Percentiles rank a stretch among this genome's conserved stretches.
phyloP scores from a whole-genome alignment of 1,140 invertebrate species.

The Leptinotarsa defecta region DNA sequence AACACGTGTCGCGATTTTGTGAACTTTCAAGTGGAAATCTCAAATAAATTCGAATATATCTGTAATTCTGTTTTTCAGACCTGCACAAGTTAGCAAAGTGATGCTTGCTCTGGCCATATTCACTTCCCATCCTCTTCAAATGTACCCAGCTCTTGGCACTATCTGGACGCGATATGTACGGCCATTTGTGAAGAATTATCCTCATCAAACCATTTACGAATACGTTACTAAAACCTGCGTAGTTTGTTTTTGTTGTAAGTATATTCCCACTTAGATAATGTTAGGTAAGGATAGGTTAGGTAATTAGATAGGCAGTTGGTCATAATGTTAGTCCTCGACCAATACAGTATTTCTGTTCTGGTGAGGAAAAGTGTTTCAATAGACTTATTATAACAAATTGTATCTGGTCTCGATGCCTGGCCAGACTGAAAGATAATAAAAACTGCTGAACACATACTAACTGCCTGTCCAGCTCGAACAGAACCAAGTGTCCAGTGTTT shows the following conservation, averaged over 20 bases:
- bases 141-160: slow-evolving; percentile 89
- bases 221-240: slow-evolving; percentile 69
- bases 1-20: no score
- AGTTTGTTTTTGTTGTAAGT: slow-evolving; percentile 81
- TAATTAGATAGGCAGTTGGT: no score
- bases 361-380: no score
- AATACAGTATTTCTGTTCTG: no score
- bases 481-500: no score
- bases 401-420: no score
- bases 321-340: no score
- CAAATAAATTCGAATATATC: no score
- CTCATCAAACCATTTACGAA: slow-evolving; percentile 63
- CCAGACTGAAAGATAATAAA: neutral
- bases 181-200: slow-evolving; percentile 54
- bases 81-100: slow-evolving; percentile 75
- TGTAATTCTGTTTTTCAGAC: slow-evolving; percentile 57
- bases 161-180: slow-evolving; percentile 75
- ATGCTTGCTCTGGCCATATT: slow-evolving; percentile 81
- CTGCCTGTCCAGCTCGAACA: no score
- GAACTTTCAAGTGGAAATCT: no score
- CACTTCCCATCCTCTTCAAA: slow-evolving; percentile 80
- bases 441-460: neutral
- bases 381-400: no score
- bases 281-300: no score
- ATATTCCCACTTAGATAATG: slow-evolving; percentile 39